Base-by-base conservation (phyloP, 2,888 invertebrate species). In the Cephonodes hylas region DNA sequence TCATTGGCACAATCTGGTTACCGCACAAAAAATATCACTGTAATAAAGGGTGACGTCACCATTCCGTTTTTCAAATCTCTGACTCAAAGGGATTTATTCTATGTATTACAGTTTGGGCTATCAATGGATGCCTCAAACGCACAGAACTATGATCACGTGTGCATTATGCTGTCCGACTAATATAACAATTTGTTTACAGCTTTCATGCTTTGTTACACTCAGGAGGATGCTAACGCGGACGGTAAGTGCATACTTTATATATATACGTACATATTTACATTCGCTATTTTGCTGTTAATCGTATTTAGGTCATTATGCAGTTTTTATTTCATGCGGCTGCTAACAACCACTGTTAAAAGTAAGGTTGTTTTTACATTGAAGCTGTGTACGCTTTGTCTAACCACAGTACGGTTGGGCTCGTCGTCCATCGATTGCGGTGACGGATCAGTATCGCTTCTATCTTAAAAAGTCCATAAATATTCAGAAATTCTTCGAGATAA, bases 181-280 rank as follows among this genome's bases (percentile, higher is more conserved):
- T 78, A 72, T 72, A 77, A 72, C 76, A 68, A 81, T 86, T 94
- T 93, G 94, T 93, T 96, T 96, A 86, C 95, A 97, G 97, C 97
- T 93, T 97, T 97, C 95, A 97, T 97, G 97, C 95, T 97, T 94
- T 97, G 97, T 95, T 97, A 97, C 94, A 97, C 97, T 80, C 97
- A 97, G 94, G 97, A 97, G 94, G 97, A 97, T 91, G 94, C 96
- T 83, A 96, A 96, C 90, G 95, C 96, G 85, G 97, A 97, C 95
- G 97, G 97, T 97, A 96, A 94, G 94, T 94, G 80, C 79, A 79
- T 77, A 38, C 38, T 45, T 23, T 59, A 13, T 64, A 62, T 64
- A 58, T 45, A 59, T 59, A 61, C 63, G 68, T 64, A 73, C 66
- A 72, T 71, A 76, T 73, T 77, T 79, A 80, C 75, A 77, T 78